Evolutionary conservation across 53 echinoderm and acorn worm species (phyloP).

Genomic region (Stichopus horrens): DNA sequence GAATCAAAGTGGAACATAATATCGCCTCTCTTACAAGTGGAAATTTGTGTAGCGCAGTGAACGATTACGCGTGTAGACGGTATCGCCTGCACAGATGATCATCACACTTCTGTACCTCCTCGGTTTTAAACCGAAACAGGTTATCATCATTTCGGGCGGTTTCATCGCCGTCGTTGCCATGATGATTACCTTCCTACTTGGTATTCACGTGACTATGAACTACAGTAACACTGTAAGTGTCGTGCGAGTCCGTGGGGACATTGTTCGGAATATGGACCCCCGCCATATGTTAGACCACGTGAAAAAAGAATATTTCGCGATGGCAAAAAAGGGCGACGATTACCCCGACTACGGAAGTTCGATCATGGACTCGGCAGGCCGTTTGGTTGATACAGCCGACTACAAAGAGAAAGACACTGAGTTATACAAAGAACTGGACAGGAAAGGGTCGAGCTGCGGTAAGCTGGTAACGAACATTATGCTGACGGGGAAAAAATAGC

Average conservation of each 20-base stretch:
- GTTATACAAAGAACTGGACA: background rate
- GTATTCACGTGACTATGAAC: conserved; percentile 31
- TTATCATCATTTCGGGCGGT: background rate
- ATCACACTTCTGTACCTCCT: background rate
- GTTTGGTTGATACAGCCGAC: background rate
- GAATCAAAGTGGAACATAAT: no score
- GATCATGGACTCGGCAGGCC: background rate
- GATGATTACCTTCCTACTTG: conserved; percentile 1
- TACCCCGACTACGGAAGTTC: background rate
- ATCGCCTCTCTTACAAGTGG: no score
- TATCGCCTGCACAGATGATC: background rate
- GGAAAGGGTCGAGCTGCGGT: background rate
- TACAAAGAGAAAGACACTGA: background rate
- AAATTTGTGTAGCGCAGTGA: no score
- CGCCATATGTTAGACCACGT: background rate
- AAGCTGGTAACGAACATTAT: background rate
- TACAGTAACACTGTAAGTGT: conserved; percentile 29
- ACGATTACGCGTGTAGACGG: no score
- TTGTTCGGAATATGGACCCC: conserved; percentile 21
- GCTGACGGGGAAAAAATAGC: no score
- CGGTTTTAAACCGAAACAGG: conserved; percentile 26
- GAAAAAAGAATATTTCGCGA: background rate
- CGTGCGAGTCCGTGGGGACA: background rate
- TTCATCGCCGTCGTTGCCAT: conserved; percentile 3
- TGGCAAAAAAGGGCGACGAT: background rate